Evolutionary conservation across 2,113 vertebrate species (phyloP), one percentile per base, ranked within the genome.

Genomic region (Emberiza fucata): DNA sequence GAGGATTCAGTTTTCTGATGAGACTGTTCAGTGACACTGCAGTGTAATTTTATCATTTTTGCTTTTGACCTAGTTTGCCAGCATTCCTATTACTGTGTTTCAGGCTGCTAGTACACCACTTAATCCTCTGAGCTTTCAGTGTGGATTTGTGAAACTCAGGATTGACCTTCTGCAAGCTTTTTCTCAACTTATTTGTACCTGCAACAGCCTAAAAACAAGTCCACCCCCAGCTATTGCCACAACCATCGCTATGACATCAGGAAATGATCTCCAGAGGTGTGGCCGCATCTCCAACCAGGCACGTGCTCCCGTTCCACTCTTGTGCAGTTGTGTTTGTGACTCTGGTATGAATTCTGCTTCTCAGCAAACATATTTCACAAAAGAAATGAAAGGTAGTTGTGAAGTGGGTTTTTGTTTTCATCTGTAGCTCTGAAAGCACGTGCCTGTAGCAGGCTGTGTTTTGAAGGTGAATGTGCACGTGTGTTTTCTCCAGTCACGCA

Each of bases 201-300:
- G 99, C 96, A 99, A 99, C 97, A 99, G 99, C 95, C 98, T 99
- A 5, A 99, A 99, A 96, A 99, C 99, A 71, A 99, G 99, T 92
- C 99, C 99, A 2, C 99, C 99, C 28, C 99, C 99, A 11, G 99
- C 99, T 77, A 99, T 99, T 75, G 99, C 99, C 90, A 99, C 99
- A 29, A 99, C 99, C 0, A 98, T 99, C 51, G 99, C 99, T 47
- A 98, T 99, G 97, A 98, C 98, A 2, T 99, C 99, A 0, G 99
- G 99, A 65, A 99, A 98, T 25, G 99, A 99, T 45, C 98, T 99
- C 76, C 99, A 99, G 90, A 98, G 99, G 42, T 99, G 99, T 63
- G 99, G 99, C 5, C 99, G 99, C 76, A 99, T 99, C 95, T 99
- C 99, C 44, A 98, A 98, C 93, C 99, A 99, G 99, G 99, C 98